Evolutionary conservation across 1,140 invertebrate genomes (phyloP).

Genomic region (Wasmannia auropunctata): DNA sequence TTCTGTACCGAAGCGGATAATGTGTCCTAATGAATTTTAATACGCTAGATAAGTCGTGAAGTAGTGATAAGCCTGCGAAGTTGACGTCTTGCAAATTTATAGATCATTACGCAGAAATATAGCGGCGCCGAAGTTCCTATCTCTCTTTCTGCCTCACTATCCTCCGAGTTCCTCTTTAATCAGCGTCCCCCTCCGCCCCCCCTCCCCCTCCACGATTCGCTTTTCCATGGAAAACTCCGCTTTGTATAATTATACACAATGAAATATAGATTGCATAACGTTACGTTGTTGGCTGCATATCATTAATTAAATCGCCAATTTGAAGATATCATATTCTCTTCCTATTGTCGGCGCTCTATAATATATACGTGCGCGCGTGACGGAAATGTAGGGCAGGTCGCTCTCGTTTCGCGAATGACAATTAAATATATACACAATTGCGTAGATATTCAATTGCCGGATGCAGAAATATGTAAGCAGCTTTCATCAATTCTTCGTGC

Average conservation of each 20-base stretch:
- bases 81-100: slow-evolving; percentile 59
- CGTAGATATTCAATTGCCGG: background rate
- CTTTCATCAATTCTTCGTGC: background rate
- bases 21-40: slow-evolving; percentile 49
- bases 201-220: no score
- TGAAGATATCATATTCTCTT: background rate
- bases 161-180: slow-evolving; percentile 43
- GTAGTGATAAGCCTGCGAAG: slow-evolving; percentile 40
- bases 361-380: background rate
- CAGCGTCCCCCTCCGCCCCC: no score
- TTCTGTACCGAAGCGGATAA: slow-evolving; percentile 36
- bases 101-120: slow-evolving; percentile 65
- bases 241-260: slow-evolving; percentile 19
- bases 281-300: background rate
- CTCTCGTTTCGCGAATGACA: background rate
- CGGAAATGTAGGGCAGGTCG: background rate
- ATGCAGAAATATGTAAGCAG: slow-evolving; percentile 7
- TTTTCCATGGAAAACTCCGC: background rate
- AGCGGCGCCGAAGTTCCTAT: background rate
- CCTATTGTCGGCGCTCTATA: background rate
- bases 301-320: background rate
- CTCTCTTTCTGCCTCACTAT: slow-evolving; percentile 51
- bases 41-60: slow-evolving; percentile 53
- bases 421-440: background rate
- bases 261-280: background rate